Conservation (phyloP, 2,113 vertebrate species). For the Gavia stellata region DNA sequence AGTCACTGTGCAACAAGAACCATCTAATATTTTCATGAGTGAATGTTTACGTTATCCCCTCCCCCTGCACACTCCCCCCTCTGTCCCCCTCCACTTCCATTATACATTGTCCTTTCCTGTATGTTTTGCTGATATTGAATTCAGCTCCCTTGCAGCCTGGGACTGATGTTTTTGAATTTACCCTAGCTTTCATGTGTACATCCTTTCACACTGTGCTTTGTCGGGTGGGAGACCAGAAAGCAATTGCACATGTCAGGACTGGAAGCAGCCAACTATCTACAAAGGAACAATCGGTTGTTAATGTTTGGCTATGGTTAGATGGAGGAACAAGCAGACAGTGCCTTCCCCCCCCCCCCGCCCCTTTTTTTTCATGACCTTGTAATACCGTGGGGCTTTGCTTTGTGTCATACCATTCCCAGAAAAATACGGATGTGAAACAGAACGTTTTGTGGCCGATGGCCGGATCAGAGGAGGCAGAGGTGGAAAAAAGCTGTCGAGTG, state of each 20-base stretch:
- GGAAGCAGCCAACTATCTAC: slow-evolving; percentile 45
- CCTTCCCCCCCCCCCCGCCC: too few relatives aligned
- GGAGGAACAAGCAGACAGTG: slow-evolving; percentile 1
- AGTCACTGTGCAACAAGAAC: slow-evolving; percentile 70
- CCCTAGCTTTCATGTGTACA: slow-evolving; percentile 44
- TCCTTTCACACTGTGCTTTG: slow-evolving; percentile 59
- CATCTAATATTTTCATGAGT: slow-evolving; percentile 23
- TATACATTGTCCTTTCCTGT: slow-evolving; percentile 28
- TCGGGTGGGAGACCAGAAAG: not conserved
- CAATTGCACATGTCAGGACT: slow-evolving; percentile 25
- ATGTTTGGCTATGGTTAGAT: slow-evolving; percentile 22
- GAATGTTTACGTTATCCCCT: slow-evolving; percentile 2
- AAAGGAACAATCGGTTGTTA: slow-evolving; percentile 5
- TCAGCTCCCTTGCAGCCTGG: not conserved
- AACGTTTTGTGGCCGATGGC: not conserved
- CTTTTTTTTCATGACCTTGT: slow-evolving; percentile 1
- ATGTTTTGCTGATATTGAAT: slow-evolving; percentile 18
- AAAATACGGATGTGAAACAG: slow-evolving; percentile 22
- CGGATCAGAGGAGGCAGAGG: not conserved
- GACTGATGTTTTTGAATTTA: slow-evolving; percentile 24
- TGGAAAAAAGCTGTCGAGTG: not conserved
- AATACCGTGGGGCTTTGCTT: not conserved
- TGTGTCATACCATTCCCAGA: slow-evolving; percentile 8
- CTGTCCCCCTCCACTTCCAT: not conserved
- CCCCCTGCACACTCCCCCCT: not conserved